Percentiles rank a stretch among this genome's conserved stretches.
phyloP scores from a whole-genome alignment of 2,888 invertebrate genomes.

The Noctua janthina region DNA sequence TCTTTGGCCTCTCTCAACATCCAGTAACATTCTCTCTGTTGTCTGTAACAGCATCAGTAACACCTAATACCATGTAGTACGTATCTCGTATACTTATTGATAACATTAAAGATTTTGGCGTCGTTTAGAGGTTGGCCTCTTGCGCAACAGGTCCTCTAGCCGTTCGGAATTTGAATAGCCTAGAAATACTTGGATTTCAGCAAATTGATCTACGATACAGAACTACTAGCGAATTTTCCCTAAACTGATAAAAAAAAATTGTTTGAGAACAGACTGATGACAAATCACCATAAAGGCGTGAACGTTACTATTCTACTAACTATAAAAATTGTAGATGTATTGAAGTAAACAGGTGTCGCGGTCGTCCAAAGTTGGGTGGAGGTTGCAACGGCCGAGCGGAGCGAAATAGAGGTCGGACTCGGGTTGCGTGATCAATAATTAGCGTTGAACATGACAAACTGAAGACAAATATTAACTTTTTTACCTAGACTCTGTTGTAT shows the following conservation, averaged over 20 bases:
- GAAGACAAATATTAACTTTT: constrained; percentile 8
- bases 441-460: constrained; percentile 14
- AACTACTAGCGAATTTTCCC: neutral
- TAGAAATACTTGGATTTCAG: neutral
- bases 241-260: neutral
- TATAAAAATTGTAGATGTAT: neutral
- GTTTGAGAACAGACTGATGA: neutral
- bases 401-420: constrained; percentile 40
- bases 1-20: too few species aligned
- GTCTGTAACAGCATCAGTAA: neutral
- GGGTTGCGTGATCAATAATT: constrained; percentile 45
- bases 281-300: neutral
- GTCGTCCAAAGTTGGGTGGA: constrained; percentile 41
- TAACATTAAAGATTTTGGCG: neutral
- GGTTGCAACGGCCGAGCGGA: constrained; percentile 53
- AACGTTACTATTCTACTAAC: neutral
- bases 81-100: neutral
- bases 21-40: too few species aligned
- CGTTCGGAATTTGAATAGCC: neutral
- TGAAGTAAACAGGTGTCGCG: constrained; percentile 29
- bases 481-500: neutral
- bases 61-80: neutral
- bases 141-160: constrained; percentile 5
- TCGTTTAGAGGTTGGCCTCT: constrained; percentile 17
- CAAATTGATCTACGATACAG: neutral